Evolutionary conservation across 1,140 invertebrate genomes (phyloP), one percentile per base, ranked within the genome.

Genomic region (Calliphora vicina): DNA sequence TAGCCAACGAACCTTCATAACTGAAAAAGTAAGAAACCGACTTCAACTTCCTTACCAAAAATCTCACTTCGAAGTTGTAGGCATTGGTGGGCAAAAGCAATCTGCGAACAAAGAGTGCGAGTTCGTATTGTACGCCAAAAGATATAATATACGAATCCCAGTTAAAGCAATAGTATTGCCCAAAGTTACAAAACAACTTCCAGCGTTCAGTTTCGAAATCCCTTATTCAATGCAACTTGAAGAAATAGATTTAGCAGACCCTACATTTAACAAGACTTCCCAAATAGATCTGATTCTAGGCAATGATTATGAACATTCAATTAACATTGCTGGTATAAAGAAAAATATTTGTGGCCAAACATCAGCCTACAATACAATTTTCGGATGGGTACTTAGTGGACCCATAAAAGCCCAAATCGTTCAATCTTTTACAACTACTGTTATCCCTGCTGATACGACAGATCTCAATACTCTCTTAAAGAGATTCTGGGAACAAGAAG

Each of bases 311-410:
- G 74, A 78, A 43, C n/a, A 23, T 10, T 45, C 20, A 12, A 43
- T 43, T 43, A 78, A 78, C 20, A 43, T 78, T 23, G 74, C 43
- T 23, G 35, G 35, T 43, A 42, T 43, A 42, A 76, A 43, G 9
- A 78, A 78, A 25, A 45, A 78, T 78, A 45, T 78, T 43, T 78
- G 74, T 23, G 74, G 35, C 27, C 10, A 20, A 12, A 45, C 35
- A 20, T 78, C 74, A 0, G 74, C 74, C 26, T 78, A 78, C 35
- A 78, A 78, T 43, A 78, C 74, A 43, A 78, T 78, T 43, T 78
- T 78, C 20, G 35, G 35, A 42, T 74, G 72, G 72, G 29, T 78
- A 10, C 74, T 78, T 17, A 78, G 74, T 23, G 74, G 74, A 13
- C 42, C 29, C n/a, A 78, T 78, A 6, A n/a, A 42, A 43, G 13